Percentiles rank a stretch among this genome's conserved stretches.
Evolutionary conservation across 2,113 vertebrate genomes (phyloP).

Genomic region (Cyanistes caeruleus): DNA sequence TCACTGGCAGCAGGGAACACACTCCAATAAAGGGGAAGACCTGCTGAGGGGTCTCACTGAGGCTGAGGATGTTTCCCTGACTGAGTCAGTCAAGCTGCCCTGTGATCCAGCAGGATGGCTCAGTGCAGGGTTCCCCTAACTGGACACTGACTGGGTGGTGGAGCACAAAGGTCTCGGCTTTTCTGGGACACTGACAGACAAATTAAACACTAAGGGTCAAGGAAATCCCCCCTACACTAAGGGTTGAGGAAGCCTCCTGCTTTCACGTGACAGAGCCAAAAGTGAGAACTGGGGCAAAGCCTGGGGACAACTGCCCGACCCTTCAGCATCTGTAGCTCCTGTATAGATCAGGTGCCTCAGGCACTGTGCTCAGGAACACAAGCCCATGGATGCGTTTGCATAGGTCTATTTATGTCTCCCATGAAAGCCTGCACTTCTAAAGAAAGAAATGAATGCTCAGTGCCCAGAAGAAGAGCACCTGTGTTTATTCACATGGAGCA

Average conservation of each 20-base stretch:
- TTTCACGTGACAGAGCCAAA: neutral
- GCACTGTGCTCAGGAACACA: neutral
- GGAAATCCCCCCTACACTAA: neutral
- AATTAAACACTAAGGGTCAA: neutral
- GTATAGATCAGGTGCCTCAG: neutral
- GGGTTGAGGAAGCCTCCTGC: neutral
- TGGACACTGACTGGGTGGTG: no score
- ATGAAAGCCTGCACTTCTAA: neutral
- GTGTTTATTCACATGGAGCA: neutral
- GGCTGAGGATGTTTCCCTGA: neutral
- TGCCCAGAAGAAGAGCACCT: neutral
- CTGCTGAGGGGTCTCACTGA: neutral
- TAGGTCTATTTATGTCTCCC: neutral
- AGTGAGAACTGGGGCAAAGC: neutral
- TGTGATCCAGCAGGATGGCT: neutral
- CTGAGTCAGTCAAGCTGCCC: neutral
- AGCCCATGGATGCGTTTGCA: no score
- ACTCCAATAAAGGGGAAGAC: neutral
- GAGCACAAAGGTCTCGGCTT: neutral
- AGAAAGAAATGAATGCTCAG: neutral
- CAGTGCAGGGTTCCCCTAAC: neutral
- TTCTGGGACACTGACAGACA: neutral
- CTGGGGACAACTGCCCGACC: no score
- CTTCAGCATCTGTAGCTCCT: neutral
- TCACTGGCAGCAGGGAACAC: neutral